These are phyloP conservation scores for Boloria selene DNA, from an alignment of 2,888 invertebrate genomes.

Conservation along the genomic window DNA sequence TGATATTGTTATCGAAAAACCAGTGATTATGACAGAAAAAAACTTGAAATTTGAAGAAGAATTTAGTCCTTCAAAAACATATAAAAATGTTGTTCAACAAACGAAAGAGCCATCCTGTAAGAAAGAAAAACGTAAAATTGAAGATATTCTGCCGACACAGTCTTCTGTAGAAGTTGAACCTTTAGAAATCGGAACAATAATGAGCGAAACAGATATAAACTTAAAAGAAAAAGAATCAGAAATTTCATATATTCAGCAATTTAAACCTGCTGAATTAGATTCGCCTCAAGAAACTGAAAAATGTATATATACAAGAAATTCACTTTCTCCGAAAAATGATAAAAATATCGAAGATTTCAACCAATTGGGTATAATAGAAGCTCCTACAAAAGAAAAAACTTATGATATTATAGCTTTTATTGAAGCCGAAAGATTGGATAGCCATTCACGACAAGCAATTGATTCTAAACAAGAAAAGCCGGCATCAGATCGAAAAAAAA, in stretches of 20 bases:
- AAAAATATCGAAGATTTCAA: background rate
- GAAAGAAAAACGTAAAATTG: background rate
- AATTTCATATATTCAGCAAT: slow-evolving; percentile 58
- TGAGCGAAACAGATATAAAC: slow-evolving; percentile 54
- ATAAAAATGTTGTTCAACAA: background rate
- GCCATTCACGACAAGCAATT: slow-evolving; percentile 48
- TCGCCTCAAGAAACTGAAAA: slow-evolving; percentile 2
- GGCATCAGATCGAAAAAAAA: background rate
- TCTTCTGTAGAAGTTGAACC: slow-evolving; percentile 47
- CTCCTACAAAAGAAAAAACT: slow-evolving; percentile 44
- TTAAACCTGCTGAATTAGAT: slow-evolving; percentile 51
- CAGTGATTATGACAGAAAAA: background rate
- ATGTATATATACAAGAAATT: slow-evolving; percentile 38
- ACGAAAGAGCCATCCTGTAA: background rate
- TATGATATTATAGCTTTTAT: slow-evolving; percentile 57
- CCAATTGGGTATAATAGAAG: slow-evolving; percentile 22
- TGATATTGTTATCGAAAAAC: too few relatives aligned
- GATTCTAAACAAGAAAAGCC: background rate
- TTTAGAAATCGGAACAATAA: slow-evolving; percentile 51
- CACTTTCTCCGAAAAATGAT: slow-evolving; percentile 17
- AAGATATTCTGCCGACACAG: slow-evolving; percentile 5
- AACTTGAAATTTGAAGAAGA: background rate
- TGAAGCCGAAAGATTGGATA: slow-evolving; percentile 62
- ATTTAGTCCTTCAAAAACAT: background rate
- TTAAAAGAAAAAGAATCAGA: slow-evolving; percentile 47